Evolutionary conservation across 92 coral and sea anemone species (phyloP), one percentile per base, ranked within the genome.

Genomic region (Muricea muricata): DNA sequence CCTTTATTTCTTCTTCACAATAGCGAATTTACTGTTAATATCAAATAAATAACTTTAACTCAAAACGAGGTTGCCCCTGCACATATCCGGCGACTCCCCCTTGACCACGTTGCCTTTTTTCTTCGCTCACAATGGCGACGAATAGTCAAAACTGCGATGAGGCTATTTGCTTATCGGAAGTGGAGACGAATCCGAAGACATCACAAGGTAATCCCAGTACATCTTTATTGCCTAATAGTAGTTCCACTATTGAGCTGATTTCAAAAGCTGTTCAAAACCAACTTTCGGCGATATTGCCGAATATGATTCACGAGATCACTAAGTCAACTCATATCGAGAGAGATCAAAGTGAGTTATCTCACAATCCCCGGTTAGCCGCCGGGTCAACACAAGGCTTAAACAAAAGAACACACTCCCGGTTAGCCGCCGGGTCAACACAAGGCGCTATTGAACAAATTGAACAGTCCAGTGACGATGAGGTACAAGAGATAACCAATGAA

Each of bases 321-420:
- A 63, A 31, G 15, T 60, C 30, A 60, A 60, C 68, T 63, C 30
- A 6, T 9, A 21, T 20, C 17, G 33, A 25, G 26, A 0, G 20
- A 24, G 15, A 18, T 9, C 33, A 60, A 14, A 63, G 45, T 39
- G 45, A 24, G 70, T 63, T 63, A 17, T n/a, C 37, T 4, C 37
- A 63, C 35, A 70, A 50, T 70, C 32, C 76, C 76, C 76, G 31
- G 76, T 70, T 70, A 70, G 76, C 76, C 54, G 50, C 76, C 76
- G 50, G 50, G 76, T 70, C 76, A 70, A 70, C 25, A 70, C 76
- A 70, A 70, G 48, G 76, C 76, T 70, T 40, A n/a, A n/a, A 35
- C 48, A 32, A 37, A 70, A 70, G 21, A 50, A 32, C 20, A 23
- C 30, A 0, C 14, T 70, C 50, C 76, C 76, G 76, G 76, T 34